Base-by-base conservation (phyloP, 2,113 vertebrate genomes). In the Leptobrachium ailaonicum region DNA sequence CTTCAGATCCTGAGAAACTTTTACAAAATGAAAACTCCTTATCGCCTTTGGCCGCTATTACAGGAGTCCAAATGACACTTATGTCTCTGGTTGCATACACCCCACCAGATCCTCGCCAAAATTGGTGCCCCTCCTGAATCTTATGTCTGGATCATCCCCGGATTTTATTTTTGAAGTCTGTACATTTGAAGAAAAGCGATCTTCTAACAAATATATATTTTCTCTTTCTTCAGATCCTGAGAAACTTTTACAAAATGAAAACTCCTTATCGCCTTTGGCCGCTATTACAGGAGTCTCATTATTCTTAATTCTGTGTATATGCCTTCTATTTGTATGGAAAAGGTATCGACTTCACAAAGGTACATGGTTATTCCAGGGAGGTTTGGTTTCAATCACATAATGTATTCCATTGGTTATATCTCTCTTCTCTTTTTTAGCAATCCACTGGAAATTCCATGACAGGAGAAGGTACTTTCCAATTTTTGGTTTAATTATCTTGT, bases 241-340 rank as follows among this genome's bases (percentile, higher is more conserved):
- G 84, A 92, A 89, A 43, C 82, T 91, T 83, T 77, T 88, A 67
- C 91, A 93, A 47, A 91, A 89, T 85, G 88, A 87, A 76, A 92
- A 90, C 76, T 92, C 91, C 63, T 75, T 94, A 75, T 89, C 90
- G 13, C 87, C 91, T 63, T 88, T 94, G 84, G 92, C 91, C 82
- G 87, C 90, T 83, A 92, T 94, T 84, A 93, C 92, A 0, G 93
- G 92, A 87, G 86, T 94, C 82, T 93, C 90, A 32, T 82, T 94
- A 71, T 91, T 92, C 88, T 85, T 94, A 83, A 93, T 94, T 84
- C 45, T 91, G 76, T 84, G 86, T 82, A 88, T 94, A 83, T 74
- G 73, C 66, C 79, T 90, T 84, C 85, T 92, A 67, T 86, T 92
- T 71, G 7, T 93, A n/a, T 94, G 92, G 92, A 93, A 88, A 90